Percentiles rank a stretch among this genome's conserved stretches.
These are phyloP conservation scores for Agriopis marginaria DNA, from an alignment of 2,888 invertebrate genomes.

Conservation along the genomic window DNA sequence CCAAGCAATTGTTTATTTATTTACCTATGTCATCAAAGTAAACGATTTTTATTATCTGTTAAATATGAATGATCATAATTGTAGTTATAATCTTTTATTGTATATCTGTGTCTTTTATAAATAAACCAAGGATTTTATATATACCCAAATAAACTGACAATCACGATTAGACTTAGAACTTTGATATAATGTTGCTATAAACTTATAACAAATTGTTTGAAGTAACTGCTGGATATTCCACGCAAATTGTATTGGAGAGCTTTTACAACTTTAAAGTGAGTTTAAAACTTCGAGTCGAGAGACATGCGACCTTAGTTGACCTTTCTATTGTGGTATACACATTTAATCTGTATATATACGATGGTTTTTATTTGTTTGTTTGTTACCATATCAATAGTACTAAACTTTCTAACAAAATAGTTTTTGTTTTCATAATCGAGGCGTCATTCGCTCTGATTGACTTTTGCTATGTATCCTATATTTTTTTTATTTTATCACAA, in stretches of 20 bases:
- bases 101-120: too few species aligned
- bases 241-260: conserved; percentile 12
- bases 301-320: conserved; percentile 13
- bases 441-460: too few species aligned
- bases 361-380: background rate
- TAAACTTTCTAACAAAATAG: too few species aligned
- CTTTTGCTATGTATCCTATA: too few species aligned
- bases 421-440: too few species aligned
- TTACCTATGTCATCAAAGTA: background rate
- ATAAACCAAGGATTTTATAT: too few species aligned
- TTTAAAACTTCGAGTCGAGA: conserved; percentile 6
- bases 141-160: background rate
- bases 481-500: too few species aligned
- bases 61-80: background rate
- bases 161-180: background rate
- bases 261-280: conserved; percentile 18
- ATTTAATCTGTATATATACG: background rate
- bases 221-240: conserved; percentile 12
- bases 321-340: background rate
- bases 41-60: background rate
- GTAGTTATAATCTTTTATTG: background rate
- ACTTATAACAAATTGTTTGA: conserved; percentile 7
- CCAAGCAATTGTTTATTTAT: background rate
- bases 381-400: too few species aligned
- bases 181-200: conserved; percentile 10